phyloP scores from a whole-genome alignment of 2,888 invertebrate genomes.

The Amphipoea lucens region DNA sequence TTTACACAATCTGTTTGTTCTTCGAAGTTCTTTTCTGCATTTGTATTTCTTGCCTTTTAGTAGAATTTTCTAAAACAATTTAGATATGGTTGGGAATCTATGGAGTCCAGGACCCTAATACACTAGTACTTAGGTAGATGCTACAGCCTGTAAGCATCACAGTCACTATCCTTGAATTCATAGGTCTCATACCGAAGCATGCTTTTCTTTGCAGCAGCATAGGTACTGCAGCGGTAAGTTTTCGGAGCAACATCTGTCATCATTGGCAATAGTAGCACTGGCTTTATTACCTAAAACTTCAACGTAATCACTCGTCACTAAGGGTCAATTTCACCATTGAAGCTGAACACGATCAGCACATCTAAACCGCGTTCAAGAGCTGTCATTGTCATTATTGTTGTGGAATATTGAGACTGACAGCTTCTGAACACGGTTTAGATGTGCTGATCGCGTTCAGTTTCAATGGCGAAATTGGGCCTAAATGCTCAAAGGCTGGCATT shows the following conservation, averaged over 20 bases:
- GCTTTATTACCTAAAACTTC: not conserved
- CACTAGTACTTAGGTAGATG: too few relatives aligned
- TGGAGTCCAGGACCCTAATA: not conserved
- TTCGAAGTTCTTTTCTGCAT: not conserved
- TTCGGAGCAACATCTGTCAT: not conserved
- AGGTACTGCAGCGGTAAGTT: not conserved
- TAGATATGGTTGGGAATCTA: too few relatives aligned
- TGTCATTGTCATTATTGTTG: not conserved
- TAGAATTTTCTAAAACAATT: too few relatives aligned
- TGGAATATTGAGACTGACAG: not conserved
- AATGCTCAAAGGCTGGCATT: constrained; percentile 1
- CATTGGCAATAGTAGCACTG: too few relatives aligned
- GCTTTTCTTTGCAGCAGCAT: not conserved
- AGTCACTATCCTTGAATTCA: too few relatives aligned
- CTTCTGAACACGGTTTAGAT: too few relatives aligned
- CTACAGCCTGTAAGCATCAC: not conserved
- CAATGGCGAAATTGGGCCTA: not conserved
- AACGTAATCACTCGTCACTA: not conserved
- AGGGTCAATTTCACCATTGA: not conserved
- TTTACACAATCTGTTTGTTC: too few relatives aligned
- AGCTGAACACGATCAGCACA: not conserved
- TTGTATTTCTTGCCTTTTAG: not conserved
- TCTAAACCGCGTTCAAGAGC: not conserved
- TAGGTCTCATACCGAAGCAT: not conserved
- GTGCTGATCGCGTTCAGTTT: not conserved